A percentile compares a stretch with the other conserved stretches of the same genome.
phyloP scores from a whole-genome alignment of 2,113 vertebrate species.

The Chitala chitala region DNA sequence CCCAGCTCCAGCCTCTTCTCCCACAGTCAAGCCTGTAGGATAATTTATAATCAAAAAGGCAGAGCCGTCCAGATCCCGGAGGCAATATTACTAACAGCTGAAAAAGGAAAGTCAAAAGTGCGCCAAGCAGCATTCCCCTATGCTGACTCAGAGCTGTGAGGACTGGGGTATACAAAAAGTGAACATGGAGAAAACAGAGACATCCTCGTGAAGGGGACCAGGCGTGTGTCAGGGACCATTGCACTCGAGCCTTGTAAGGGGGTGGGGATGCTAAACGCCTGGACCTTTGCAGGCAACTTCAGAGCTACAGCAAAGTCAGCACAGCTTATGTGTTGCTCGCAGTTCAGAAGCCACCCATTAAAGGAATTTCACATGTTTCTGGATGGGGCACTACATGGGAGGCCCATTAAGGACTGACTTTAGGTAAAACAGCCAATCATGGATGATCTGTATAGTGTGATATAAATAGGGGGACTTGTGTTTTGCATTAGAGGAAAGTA shows the following conservation, averaged over 20 bases:
- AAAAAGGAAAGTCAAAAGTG: slow-evolving; percentile 28
- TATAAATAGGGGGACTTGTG: not conserved
- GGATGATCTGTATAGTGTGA: too few relatives aligned
- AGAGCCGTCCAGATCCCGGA: slow-evolving; percentile 22
- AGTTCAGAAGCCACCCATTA: too few relatives aligned
- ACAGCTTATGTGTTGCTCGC: too few relatives aligned
- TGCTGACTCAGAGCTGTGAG: slow-evolving; percentile 13
- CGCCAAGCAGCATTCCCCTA: slow-evolving; percentile 35
- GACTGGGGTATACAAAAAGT: not conserved
- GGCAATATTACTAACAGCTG: slow-evolving; percentile 45
- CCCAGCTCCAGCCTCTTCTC: not conserved
- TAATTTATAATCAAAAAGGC: slow-evolving; percentile 41
- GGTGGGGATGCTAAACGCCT: too few relatives aligned
- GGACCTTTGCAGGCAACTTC: too few relatives aligned
- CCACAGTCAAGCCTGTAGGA: slow-evolving; percentile 29
- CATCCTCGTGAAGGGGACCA: slow-evolving; percentile 1
- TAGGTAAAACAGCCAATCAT: not conserved
- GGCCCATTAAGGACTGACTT: not conserved
- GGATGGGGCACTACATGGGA: too few relatives aligned
- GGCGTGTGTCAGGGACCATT: not conserved
- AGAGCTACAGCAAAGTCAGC: too few relatives aligned
- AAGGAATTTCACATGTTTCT: not conserved
- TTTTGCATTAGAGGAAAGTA: too few relatives aligned
- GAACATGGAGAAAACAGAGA: slow-evolving; percentile 1
- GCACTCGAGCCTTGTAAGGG: slow-evolving; percentile 12